A percentile compares a stretch with the other conserved stretches of the same genome.
Conservation (phyloP, 2,888 invertebrate species). For the Aphodius sticticus region DNA sequence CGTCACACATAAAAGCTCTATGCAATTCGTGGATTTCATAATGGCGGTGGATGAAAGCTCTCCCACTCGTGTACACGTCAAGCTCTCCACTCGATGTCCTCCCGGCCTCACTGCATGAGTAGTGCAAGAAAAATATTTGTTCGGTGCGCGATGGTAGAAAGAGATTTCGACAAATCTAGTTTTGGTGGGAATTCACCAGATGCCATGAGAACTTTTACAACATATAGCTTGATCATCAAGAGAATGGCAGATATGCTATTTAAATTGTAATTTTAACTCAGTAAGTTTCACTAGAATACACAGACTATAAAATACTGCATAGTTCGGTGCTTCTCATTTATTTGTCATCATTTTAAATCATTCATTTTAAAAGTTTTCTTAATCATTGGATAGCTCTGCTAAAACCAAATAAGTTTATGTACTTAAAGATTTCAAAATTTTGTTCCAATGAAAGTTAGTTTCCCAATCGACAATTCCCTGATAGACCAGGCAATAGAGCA, state of each 20-base stretch:
- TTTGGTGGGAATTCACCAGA: not conserved
- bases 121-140: not conserved
- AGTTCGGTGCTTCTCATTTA: too few species aligned
- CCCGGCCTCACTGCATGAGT: not conserved
- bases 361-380: too few species aligned
- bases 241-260: not conserved
- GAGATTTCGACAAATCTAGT: not conserved
- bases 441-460: too few species aligned
- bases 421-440: too few species aligned
- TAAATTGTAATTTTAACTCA: too few species aligned
- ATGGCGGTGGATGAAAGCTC: not conserved
- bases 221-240: not conserved
- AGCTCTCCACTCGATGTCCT: not conserved
- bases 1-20: not conserved
- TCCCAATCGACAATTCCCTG: too few species aligned
- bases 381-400: too few species aligned
- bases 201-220: not conserved
- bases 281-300: too few species aligned
- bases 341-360: too few species aligned
- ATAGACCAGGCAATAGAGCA: too few species aligned
- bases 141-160: not conserved
- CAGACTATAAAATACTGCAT: too few species aligned
- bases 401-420: too few species aligned
- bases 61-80: not conserved
- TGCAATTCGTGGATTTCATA: not conserved